Conservation (phyloP, 2,797 vertebrate genomes). For the Chaetophractus vellerosus region DNA sequence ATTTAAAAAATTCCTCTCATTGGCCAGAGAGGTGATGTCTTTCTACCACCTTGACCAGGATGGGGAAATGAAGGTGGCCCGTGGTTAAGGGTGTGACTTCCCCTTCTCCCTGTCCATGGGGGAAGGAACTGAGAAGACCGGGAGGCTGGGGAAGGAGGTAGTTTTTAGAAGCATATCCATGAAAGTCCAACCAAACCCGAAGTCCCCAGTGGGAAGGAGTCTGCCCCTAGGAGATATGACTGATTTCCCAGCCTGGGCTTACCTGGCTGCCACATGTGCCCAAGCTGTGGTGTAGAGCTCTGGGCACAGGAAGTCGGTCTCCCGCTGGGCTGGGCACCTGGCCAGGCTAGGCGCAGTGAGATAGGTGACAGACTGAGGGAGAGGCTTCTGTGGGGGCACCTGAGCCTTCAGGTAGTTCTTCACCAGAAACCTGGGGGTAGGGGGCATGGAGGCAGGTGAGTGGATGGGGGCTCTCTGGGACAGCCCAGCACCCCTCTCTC, state of each 20-base stretch:
- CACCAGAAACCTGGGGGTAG: constrained; percentile 89
- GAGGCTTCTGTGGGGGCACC: constrained; percentile 63
- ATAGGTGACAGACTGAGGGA: constrained; percentile 88
- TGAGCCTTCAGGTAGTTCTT: constrained; percentile 88
- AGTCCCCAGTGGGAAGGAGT: background rate
- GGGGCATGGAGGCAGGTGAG: background rate
- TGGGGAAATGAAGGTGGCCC: background rate
- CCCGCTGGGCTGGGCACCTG: constrained; percentile 87
- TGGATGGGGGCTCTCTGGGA: background rate
- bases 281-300: constrained; percentile 89
- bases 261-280: constrained; percentile 88
- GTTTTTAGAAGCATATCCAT: background rate
- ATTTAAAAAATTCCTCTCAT: background rate
- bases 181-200: background rate
- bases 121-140: background rate
- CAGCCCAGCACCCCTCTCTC: background rate
- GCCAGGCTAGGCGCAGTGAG: constrained; percentile 75
- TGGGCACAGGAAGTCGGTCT: constrained; percentile 89
- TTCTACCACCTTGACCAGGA: background rate
- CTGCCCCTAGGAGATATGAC: background rate
- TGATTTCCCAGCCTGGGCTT: constrained; percentile 11
- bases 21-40: background rate
- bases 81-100: background rate
- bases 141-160: background rate
- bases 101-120: background rate